Conservation (phyloP, 2,113 vertebrate species). For the Aegotheles bennettii region DNA sequence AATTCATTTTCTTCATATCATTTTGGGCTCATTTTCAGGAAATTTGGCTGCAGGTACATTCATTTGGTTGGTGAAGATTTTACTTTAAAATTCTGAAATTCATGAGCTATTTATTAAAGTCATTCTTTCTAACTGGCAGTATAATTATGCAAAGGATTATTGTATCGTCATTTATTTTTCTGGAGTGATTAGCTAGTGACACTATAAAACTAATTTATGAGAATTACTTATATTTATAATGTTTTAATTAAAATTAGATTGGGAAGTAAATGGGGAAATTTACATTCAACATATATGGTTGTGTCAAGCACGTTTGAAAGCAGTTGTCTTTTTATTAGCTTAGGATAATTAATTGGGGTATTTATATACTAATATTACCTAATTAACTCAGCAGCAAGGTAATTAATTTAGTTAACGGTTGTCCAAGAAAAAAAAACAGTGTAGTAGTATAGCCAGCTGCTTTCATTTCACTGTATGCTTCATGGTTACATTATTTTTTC, state of each 20-base stretch:
- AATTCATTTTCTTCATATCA: neutral
- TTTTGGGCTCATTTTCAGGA: slow-evolving; percentile 37
- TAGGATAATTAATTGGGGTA: slow-evolving; percentile 68
- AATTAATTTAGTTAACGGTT: slow-evolving; percentile 62
- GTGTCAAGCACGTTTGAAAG: slow-evolving; percentile 24
- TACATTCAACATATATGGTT: slow-evolving; percentile 16
- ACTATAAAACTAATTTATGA: slow-evolving; percentile 42
- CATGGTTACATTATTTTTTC: neutral
- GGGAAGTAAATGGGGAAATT: slow-evolving; percentile 38
- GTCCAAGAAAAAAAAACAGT: neutral
- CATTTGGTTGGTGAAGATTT: neutral
- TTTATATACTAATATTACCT: slow-evolving; percentile 71
- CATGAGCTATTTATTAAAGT: slow-evolving; percentile 54
- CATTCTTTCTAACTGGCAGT: slow-evolving; percentile 5
- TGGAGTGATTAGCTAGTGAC: slow-evolving; percentile 50
- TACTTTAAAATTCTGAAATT: neutral
- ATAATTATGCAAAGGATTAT: slow-evolving; percentile 54
- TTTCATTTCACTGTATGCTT: neutral
- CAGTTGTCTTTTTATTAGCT: slow-evolving; percentile 63
- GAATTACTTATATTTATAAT: slow-evolving; percentile 54
- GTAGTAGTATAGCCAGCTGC: neutral
- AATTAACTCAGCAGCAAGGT: slow-evolving; percentile 61
- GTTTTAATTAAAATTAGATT: slow-evolving; percentile 46
- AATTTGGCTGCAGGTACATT: slow-evolving; percentile 37
- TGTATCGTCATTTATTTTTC: slow-evolving; percentile 50